phyloP scores from a whole-genome alignment of 1,140 invertebrate species.

The Drosophila hydei region DNA sequence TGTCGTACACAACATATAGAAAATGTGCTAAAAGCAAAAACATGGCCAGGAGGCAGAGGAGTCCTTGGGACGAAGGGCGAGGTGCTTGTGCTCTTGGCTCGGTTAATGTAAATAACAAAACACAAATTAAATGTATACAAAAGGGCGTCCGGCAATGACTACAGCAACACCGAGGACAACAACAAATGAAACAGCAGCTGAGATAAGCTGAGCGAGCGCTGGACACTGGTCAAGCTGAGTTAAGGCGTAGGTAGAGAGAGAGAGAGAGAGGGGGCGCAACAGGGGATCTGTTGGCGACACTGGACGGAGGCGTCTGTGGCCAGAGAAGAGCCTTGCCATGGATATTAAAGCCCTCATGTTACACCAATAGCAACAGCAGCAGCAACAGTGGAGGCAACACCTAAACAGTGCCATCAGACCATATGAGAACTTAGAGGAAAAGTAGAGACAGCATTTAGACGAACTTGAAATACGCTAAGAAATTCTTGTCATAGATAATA shows the following conservation, averaged over 20 bases:
- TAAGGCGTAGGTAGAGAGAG: no score
- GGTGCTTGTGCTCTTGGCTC: conserved; percentile 42
- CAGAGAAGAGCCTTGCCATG: conserved; percentile 48
- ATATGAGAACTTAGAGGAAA: conserved; percentile 27
- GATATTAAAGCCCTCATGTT: conserved; percentile 70
- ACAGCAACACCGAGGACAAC: conserved; percentile 32
- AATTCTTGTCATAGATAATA: no score
- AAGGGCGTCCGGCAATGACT: conserved; percentile 48
- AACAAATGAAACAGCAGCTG: conserved; percentile 49
- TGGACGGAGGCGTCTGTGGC: conserved; percentile 62
- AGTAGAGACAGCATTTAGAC: neutral
- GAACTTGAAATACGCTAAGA: neutral
- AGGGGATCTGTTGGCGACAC: conserved; percentile 52
- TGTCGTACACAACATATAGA: conserved; percentile 51
- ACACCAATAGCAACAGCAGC: conserved; percentile 22
- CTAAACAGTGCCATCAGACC: conserved; percentile 51
- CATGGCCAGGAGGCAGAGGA: conserved; percentile 11
- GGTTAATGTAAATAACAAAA: conserved; percentile 83
- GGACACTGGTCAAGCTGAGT: neutral
- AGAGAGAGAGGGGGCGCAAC: neutral
- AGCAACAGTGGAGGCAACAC: conserved; percentile 47
- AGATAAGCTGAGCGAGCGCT: conserved; percentile 67
- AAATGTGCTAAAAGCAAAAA: conserved; percentile 65
- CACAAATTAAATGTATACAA: conserved; percentile 83
- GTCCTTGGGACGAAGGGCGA: conserved; percentile 2